These are phyloP conservation scores for Tetrao urogallus DNA, from an alignment of 2,113 vertebrate species.

Conservation along the genomic window DNA sequence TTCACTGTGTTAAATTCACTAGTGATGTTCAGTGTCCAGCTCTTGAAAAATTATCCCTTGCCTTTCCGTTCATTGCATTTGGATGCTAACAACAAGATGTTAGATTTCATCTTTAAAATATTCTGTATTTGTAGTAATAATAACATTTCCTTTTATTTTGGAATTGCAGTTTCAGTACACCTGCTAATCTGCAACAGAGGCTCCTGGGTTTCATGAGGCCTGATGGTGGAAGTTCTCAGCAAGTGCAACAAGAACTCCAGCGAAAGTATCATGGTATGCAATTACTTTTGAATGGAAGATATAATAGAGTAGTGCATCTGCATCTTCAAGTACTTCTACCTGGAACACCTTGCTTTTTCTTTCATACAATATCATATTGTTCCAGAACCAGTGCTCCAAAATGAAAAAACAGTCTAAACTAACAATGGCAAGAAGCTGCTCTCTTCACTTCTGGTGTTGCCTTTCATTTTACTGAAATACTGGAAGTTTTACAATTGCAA, in stretches of 20 bases:
- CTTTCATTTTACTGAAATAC: neutral
- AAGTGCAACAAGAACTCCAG: conserved; percentile 95
- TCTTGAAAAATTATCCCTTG: neutral
- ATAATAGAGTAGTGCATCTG: neutral
- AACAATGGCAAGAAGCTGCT: neutral
- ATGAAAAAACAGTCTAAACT: neutral
- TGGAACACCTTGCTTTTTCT: neutral
- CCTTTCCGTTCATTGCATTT: neutral
- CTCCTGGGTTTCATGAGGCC: conserved; percentile 91
- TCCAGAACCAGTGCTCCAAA: neutral
- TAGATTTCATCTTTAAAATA: neutral
- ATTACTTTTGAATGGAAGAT: neutral
- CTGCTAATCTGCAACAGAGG: conserved; percentile 90
- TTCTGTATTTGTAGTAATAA: neutral
- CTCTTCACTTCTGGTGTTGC: neutral
- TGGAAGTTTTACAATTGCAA: neutral
- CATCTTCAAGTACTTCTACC: neutral
- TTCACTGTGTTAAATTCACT: neutral
- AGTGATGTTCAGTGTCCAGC: neutral
- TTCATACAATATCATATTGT: neutral
- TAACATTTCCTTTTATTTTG: neutral
- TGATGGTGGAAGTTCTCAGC: conserved; percentile 90
- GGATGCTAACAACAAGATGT: neutral
- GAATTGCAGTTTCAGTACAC: conserved; percentile 82
- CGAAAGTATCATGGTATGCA: conserved; percentile 92